Evolutionary conservation across 2,888 invertebrate genomes (phyloP).

Genomic region (Operophtera brumata): DNA sequence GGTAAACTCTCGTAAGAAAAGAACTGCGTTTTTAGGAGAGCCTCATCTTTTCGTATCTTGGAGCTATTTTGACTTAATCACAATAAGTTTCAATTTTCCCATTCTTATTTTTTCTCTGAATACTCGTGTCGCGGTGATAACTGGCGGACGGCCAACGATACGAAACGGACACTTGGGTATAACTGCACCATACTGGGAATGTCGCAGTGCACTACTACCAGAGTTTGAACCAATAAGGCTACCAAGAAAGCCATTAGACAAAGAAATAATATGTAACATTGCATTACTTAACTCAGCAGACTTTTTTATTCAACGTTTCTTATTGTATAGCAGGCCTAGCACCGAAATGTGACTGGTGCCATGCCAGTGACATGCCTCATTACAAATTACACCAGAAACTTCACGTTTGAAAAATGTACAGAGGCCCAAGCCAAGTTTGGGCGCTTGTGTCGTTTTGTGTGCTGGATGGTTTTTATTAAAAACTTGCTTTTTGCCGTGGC

Average conservation of each 20-base stretch:
- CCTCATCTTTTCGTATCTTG: too few relatives aligned
- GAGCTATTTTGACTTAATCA: not conserved
- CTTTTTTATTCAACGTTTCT: not conserved
- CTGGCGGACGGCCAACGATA: constrained; percentile 22
- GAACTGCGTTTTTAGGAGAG: too few relatives aligned
- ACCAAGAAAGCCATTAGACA: constrained; percentile 10
- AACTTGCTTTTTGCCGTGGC: too few relatives aligned
- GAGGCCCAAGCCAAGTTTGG: too few relatives aligned
- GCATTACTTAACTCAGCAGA: not conserved
- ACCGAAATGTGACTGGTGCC: too few relatives aligned
- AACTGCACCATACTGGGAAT: constrained; percentile 12
- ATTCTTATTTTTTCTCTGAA: not conserved
- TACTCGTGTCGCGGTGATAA: constrained; percentile 3
- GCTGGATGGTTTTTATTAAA: too few relatives aligned
- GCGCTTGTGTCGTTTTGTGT: too few relatives aligned
- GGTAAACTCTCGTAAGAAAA: too few relatives aligned
- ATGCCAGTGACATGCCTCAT: too few relatives aligned
- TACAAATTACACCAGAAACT: too few relatives aligned
- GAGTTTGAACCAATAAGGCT: constrained; percentile 1
- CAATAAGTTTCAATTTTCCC: not conserved
- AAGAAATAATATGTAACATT: not conserved
- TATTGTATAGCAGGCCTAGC: too few relatives aligned
- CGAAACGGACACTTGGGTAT: constrained; percentile 2
- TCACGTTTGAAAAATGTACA: too few relatives aligned
- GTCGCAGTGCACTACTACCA: constrained; percentile 14